Evolutionary conservation across 2,888 invertebrate species (phyloP), one percentile per base, ranked within the genome.

Genomic region (Glyphotaelius pellucidus): DNA sequence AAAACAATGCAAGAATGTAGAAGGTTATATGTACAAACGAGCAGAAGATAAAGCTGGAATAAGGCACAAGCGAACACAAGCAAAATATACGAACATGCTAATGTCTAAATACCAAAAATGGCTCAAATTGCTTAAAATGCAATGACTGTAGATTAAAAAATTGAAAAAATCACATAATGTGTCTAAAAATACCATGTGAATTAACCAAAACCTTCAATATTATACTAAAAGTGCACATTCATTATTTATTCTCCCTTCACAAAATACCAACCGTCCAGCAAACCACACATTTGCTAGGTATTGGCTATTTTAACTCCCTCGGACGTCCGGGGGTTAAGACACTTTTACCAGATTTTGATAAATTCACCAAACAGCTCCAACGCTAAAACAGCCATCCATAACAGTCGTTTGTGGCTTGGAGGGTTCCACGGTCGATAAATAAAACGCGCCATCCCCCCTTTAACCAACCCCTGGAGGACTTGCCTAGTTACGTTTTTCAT

Each of bases 391-490:
- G 86, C 30, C 86, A 86, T 86, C 86, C 86, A 86, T 86, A 86
- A 86, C 86, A 47, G 86, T 86, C 86, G 86, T 86, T 86, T 86
- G 86, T 42, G 86, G 86, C 86, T 47, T 38, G n/a, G 42, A 30
- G 86, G 86, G 86, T 86, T 86, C 15, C 47, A 38, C 47, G 86
- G 86, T 86, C 86, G 86, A 86, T 86, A 86, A 86, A 86, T 86
- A 86, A 86, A 86, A 86, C 86, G 42, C 86, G n/a, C 86, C 47
- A 42, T 30, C 47, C 38, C 47, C 30, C 86, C 86, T 25, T 67
- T n/a, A 67, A 0, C 25, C 52, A 52, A 52, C 15, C 67, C 67
- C 67, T 47, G 19, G 81, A 81, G 86, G 86, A 86, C 38, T 86
- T 47, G 86, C 35, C 38, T 86, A 38, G 86, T 86, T 86, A 86